phyloP scores from a whole-genome alignment of 2,113 vertebrate genomes.

The Lophotis ruficrista region DNA sequence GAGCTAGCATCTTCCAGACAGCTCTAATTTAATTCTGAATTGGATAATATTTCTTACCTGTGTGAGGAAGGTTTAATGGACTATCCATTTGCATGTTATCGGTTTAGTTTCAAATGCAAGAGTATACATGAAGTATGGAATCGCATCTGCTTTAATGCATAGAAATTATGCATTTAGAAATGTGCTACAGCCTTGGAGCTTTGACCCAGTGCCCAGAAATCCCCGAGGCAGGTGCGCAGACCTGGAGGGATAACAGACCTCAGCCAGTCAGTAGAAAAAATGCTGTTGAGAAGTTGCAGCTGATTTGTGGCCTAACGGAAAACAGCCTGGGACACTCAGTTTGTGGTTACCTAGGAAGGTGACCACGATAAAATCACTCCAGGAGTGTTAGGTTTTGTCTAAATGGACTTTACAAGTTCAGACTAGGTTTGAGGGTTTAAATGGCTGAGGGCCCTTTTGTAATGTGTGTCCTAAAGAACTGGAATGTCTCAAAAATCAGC shows the following conservation, averaged over 20 bases:
- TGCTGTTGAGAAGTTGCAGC: neutral
- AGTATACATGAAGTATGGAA: neutral
- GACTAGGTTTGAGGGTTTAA: neutral
- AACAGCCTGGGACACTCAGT: neutral
- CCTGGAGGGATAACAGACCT: neutral
- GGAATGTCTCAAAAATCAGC: neutral
- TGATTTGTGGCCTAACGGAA: neutral
- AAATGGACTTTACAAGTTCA: neutral
- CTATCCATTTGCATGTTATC: no score
- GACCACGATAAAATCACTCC: neutral
- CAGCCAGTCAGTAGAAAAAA: neutral
- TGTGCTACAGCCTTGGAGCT: neutral
- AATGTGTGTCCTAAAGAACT: no score
- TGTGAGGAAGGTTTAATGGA: neutral
- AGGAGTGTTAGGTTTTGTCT: neutral
- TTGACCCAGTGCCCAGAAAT: neutral
- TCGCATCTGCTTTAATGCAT: no score
- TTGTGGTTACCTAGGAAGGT: neutral
- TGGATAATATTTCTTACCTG: neutral
- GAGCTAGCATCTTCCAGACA: neutral
- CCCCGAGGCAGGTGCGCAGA: neutral
- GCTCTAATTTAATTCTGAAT: neutral
- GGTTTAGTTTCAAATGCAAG: neutral
- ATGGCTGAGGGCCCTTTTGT: neutral
- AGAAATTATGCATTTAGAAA: no score